Conservation (phyloP, 2,113 vertebrate species). For the Nothobranchius kuhntae region DNA sequence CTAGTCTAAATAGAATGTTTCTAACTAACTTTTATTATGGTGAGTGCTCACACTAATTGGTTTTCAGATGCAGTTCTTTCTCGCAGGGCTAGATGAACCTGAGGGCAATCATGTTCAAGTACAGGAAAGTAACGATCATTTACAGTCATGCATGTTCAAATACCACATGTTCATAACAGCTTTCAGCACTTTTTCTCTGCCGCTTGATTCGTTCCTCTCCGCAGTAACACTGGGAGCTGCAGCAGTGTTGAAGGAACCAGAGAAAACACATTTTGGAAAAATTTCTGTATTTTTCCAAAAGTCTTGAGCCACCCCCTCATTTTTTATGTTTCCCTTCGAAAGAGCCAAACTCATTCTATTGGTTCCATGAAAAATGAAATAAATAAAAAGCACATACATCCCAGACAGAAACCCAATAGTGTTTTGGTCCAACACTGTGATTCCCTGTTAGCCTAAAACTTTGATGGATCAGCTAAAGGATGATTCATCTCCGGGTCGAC, state of each 20-base stretch:
- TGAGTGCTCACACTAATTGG: slow-evolving; percentile 38
- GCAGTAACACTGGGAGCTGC: background rate
- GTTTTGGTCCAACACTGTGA: background rate
- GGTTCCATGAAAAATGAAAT: background rate
- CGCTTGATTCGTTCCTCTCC: slow-evolving; percentile 12
- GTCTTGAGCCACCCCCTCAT: background rate
- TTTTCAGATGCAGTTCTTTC: slow-evolving; percentile 18
- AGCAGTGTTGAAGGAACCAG: background rate
- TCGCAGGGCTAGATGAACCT: slow-evolving; percentile 15
- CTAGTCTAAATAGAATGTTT: slow-evolving; percentile 21
- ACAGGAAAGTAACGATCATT: slow-evolving; percentile 28
- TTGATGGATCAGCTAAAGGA: background rate
- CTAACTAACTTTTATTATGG: slow-evolving; percentile 7
- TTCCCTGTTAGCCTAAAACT: background rate
- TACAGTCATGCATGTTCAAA: slow-evolving; percentile 10
- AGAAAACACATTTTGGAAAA: background rate
- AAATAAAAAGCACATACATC: background rate
- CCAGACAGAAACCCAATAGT: background rate
- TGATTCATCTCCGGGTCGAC: background rate
- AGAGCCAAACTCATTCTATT: background rate
- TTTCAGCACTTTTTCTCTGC: slow-evolving; percentile 9
- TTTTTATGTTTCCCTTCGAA: background rate
- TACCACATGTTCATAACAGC: slow-evolving; percentile 34
- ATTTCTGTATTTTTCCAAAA: background rate
- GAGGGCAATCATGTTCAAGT: slow-evolving; percentile 36